A percentile compares a stretch with the other conserved stretches of the same genome.
phyloP scores from a whole-genome alignment of 2,113 vertebrate genomes.

The Callorhinus ursinus region DNA sequence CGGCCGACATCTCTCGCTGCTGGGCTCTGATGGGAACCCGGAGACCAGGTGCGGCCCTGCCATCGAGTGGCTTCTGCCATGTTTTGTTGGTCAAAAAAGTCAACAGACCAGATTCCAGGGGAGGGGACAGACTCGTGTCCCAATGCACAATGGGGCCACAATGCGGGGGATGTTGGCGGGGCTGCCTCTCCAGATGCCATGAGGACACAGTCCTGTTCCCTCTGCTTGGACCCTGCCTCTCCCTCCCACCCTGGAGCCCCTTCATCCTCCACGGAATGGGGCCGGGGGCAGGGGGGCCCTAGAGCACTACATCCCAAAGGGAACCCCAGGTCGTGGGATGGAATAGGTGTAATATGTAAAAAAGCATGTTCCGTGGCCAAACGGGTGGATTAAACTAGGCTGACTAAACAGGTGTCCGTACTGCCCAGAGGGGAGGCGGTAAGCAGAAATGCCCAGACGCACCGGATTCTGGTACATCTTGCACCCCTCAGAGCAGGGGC shows the following conservation, averaged over 20 bases:
- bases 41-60: not conserved
- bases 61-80: rapidly evolving
- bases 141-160: not conserved
- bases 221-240: not conserved
- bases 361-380: not conserved
- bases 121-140: not conserved
- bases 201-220: not conserved
- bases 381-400: not conserved
- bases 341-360: too few relatives aligned
- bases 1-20: not conserved
- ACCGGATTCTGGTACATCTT: not conserved
- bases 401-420: not conserved
- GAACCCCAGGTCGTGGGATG: not conserved
- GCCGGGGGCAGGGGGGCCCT: not conserved
- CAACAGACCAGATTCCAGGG: not conserved
- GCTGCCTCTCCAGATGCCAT: not conserved
- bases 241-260: not conserved
- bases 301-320: not conserved
- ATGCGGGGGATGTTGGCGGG: too few relatives aligned
- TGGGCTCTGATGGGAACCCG: not conserved
- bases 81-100: not conserved
- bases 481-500: not conserved
- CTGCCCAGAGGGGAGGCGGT: not conserved
- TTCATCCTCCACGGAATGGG: not conserved
- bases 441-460: not conserved